These are phyloP conservation scores for Pachyuromys duprasi DNA, from an alignment of 2,797 vertebrate genomes.

Conservation along the genomic window DNA sequence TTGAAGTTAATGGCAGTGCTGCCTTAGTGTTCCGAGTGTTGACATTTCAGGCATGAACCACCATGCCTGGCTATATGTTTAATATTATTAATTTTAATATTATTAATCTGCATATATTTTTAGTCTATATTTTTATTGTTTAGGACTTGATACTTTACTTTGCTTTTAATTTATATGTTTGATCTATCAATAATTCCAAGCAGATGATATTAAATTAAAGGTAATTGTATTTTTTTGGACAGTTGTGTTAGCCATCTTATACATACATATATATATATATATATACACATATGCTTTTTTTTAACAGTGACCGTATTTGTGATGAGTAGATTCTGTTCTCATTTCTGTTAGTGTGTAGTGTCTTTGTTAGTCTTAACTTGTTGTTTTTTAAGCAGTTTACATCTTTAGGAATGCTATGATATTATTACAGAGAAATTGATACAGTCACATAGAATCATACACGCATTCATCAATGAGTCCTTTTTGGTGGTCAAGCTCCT, in stretches of 20 bases:
- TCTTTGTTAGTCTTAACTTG: conserved; percentile 5
- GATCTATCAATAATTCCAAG: neutral
- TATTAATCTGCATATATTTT: neutral
- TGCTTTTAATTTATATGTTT: conserved; percentile 32
- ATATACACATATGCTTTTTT: neutral
- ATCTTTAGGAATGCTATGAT: neutral
- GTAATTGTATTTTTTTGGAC: neutral
- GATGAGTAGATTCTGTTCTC: neutral
- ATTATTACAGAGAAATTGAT: neutral
- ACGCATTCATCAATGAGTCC: neutral
- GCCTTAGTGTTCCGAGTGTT: neutral
- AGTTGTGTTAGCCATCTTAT: neutral
- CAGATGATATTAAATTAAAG: neutral
- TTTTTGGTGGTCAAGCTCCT: neutral
- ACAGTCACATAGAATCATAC: neutral
- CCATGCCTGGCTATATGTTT: neutral
- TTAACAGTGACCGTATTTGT: neutral
- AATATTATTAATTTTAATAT: no score
- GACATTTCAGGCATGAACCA: neutral
- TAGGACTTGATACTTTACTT: neutral
- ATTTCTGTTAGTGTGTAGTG: neutral
- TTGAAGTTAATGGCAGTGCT: neutral
- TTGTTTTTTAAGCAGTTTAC: neutral
- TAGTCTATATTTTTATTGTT: neutral
- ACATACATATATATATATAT: no score